Evolutionary conservation across 2,888 invertebrate genomes (phyloP).

Genomic region (Erebia aethiops): DNA sequence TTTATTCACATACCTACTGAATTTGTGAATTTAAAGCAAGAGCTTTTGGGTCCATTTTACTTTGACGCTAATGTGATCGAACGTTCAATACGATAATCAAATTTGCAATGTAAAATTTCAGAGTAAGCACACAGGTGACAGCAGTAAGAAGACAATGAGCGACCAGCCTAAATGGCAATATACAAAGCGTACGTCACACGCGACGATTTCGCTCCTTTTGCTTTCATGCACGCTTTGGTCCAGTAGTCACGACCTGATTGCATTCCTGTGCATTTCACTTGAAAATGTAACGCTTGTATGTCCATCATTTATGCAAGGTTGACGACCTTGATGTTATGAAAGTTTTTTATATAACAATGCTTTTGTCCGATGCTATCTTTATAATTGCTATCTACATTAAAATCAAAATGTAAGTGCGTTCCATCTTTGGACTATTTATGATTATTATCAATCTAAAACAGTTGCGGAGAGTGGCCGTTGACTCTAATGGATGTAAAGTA

Average conservation of each 20-base stretch:
- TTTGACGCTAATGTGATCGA: too few species aligned
- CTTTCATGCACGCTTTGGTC: conserved; percentile 40
- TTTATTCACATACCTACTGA: too few species aligned
- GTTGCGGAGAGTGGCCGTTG: too few species aligned
- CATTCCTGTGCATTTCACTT: conserved; percentile 39
- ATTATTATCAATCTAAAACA: background rate
- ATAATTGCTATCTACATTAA: background rate
- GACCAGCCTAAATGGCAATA: conserved; percentile 37
- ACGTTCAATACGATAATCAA: too few species aligned
- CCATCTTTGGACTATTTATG: background rate
- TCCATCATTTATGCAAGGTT: conserved; percentile 6
- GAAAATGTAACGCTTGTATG: conserved; percentile 22
- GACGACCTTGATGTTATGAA: conserved; percentile 16
- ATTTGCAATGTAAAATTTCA: too few species aligned
- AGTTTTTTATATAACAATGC: conserved; percentile 14
- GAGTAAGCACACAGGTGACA: too few species aligned
- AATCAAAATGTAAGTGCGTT: background rate
- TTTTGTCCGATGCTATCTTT: background rate
- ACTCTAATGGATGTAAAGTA: too few species aligned
- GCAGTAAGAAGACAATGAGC: background rate
- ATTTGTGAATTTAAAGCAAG: too few species aligned
- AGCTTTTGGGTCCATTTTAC: too few species aligned
- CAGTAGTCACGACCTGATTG: conserved; percentile 36
- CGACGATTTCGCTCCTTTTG: conserved; percentile 48
- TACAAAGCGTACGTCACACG: conserved; percentile 41